phyloP scores from a whole-genome alignment of 2,113 vertebrate species.

The Agelaius tricolor region DNA sequence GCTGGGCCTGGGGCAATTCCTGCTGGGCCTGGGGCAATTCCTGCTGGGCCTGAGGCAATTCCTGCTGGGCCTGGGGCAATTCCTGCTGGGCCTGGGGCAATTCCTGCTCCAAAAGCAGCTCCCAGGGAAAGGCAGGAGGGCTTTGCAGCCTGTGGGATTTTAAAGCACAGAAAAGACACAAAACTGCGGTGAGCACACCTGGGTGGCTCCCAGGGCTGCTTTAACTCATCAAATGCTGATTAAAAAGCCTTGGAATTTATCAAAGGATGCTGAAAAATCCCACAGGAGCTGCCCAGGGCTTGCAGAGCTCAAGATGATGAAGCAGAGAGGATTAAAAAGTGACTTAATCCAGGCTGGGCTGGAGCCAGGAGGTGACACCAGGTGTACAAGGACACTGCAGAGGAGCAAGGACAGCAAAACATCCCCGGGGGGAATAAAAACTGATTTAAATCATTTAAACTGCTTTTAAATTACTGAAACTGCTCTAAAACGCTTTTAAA shows the following conservation, averaged over 20 bases:
- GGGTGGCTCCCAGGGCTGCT: fast-evolving
- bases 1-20: too few species aligned
- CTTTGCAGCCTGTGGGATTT: fast-evolving
- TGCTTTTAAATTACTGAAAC: neutral
- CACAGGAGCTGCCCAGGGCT: neutral
- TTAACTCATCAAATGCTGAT: neutral
- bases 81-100: too few species aligned
- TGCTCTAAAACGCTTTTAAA: too few species aligned
- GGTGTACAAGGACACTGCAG: neutral
- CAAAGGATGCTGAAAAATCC: neutral
- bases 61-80: too few species aligned
- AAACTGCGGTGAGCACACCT: neutral
- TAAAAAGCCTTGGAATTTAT: neutral
- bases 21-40: too few species aligned
- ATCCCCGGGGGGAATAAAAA: neutral
- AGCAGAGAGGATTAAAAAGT: neutral
- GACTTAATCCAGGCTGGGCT: neutral
- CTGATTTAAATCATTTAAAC: too few species aligned
- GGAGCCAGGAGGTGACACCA: neutral
- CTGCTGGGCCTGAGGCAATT: too few species aligned
- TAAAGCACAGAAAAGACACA: fast-evolving
- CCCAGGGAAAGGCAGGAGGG: too few species aligned
- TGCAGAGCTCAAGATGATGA: neutral
- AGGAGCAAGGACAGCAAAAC: neutral
- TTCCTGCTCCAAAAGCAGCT: neutral